Evolutionary conservation across 2,888 invertebrate genomes (phyloP).

Genomic region (Pammene fasciana): DNA sequence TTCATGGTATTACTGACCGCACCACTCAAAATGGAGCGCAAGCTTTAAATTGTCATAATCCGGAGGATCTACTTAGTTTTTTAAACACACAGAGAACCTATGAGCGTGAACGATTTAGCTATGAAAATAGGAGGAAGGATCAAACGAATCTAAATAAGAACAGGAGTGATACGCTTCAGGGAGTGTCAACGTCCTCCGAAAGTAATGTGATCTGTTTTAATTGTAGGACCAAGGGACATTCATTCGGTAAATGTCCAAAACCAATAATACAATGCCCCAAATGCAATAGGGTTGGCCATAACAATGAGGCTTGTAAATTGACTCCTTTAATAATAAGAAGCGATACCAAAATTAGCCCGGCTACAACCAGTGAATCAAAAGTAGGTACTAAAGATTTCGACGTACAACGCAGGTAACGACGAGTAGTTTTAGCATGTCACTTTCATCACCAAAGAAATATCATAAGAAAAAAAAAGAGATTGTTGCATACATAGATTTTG

Average conservation of each 20-base stretch:
- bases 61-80: too few species aligned
- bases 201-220: background rate
- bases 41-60: slow-evolving; percentile 14
- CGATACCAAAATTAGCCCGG: background rate
- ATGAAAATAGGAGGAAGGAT: too few species aligned
- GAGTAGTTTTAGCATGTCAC: background rate
- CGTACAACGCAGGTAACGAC: background rate
- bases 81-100: too few species aligned
- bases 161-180: background rate
- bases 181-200: background rate
- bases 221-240: background rate
- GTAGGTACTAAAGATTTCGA: background rate
- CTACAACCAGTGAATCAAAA: background rate
- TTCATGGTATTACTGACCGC: slow-evolving; percentile 42
- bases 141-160: background rate
- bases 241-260: background rate
- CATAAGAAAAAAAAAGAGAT: too few species aligned
- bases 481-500: background rate
- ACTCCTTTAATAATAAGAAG: background rate
- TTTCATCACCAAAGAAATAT: background rate
- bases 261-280: background rate
- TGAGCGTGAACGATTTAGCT: too few species aligned
- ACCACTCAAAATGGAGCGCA: slow-evolving; percentile 22
- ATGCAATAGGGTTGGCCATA: background rate
- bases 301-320: background rate